Percentiles rank a stretch among this genome's conserved stretches.
These are phyloP conservation scores for Drosophila fuyamai DNA, from an alignment of 1,140 invertebrate genomes.

Conservation along the genomic window DNA sequence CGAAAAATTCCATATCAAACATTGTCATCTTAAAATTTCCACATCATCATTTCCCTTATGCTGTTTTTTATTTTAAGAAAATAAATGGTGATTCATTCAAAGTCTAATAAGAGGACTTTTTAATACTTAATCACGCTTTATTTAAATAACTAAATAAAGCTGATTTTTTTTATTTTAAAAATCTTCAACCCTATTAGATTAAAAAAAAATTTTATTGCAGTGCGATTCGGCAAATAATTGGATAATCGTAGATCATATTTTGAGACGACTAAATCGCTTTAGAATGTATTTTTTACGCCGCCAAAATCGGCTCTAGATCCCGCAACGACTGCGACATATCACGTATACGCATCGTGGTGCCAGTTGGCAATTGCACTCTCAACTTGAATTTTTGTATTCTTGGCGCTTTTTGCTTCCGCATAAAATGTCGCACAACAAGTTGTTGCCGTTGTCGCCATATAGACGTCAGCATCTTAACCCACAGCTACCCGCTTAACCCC, in stretches of 20 bases:
- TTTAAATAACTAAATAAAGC: no score
- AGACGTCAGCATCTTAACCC: constrained; percentile 40
- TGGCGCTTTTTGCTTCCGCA: constrained; percentile 60
- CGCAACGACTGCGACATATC: constrained; percentile 58
- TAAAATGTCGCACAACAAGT: constrained; percentile 71
- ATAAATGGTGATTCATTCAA: not conserved
- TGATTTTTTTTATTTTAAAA: no score
- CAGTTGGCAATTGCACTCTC: constrained; percentile 19
- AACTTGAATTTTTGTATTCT: constrained; percentile 43
- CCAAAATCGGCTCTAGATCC: constrained; percentile 16
- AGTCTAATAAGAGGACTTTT: not conserved
- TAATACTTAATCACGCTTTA: not conserved
- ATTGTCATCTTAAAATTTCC: not conserved
- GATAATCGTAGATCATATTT: not conserved
- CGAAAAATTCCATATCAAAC: not conserved
- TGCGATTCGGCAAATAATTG: no score
- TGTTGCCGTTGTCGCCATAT: constrained; percentile 44
- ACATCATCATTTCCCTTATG: not conserved
- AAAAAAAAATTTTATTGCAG: no score
- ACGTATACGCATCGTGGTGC: constrained; percentile 68
- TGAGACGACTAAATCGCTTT: not conserved
- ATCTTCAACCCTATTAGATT: no score
- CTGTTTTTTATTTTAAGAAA: no score
- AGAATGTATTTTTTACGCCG: constrained; percentile 13
- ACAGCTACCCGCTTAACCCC: constrained; percentile 11